These are phyloP conservation scores for Natator depressus DNA, from an alignment of 2,113 vertebrate genomes.

Conservation along the genomic window DNA sequence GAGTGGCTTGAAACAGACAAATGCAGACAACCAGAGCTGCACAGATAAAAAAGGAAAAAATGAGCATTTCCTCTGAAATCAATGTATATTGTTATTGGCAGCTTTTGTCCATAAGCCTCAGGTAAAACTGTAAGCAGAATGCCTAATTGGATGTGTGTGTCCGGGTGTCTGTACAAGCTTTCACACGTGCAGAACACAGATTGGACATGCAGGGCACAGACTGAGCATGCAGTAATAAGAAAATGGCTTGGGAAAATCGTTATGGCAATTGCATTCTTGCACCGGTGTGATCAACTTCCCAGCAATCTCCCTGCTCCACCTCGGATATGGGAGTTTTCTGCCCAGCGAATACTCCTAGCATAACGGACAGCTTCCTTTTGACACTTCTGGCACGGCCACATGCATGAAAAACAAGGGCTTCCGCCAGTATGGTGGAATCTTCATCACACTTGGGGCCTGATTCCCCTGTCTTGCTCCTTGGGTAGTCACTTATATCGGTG, in stretches of 20 bases:
- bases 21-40: not conserved
- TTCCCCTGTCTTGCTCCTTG: not conserved
- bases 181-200: not conserved
- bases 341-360: not conserved
- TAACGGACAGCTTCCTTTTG: not conserved
- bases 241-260: not conserved
- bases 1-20: not conserved
- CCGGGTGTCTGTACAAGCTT: not conserved
- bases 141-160: not conserved
- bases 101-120: not conserved
- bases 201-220: not conserved
- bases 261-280: not conserved
- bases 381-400: not conserved
- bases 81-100: not conserved
- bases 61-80: not conserved
- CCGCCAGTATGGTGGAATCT: not conserved
- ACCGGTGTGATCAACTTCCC: not conserved
- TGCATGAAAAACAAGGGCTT: not conserved
- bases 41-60: rapidly evolving
- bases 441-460: not conserved
- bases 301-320: not conserved
- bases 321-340: not conserved
- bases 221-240: not conserved
- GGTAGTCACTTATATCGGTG: not conserved
- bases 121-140: not conserved